These are phyloP conservation scores for Plusia festucae DNA, from an alignment of 2,888 invertebrate species.

Conservation along the genomic window DNA sequence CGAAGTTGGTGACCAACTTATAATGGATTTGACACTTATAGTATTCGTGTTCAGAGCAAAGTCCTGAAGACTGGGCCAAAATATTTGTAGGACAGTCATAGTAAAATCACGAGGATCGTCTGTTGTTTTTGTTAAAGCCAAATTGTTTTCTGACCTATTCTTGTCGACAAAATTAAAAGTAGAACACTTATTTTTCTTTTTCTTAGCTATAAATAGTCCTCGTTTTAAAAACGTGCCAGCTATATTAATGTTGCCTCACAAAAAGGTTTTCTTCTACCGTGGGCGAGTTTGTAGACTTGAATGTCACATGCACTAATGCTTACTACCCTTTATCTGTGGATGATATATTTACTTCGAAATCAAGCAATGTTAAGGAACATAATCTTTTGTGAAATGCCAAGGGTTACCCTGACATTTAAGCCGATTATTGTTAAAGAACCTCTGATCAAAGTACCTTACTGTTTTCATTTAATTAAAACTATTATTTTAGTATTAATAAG, in stretches of 20 bases:
- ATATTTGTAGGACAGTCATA: slow-evolving; percentile 32
- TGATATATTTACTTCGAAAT: neutral
- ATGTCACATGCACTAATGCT: neutral
- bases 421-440: too few species aligned
- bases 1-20: slow-evolving; percentile 6
- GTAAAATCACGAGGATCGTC: slow-evolving; percentile 40
- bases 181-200: neutral
- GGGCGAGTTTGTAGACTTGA: slow-evolving; percentile 4
- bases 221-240: neutral
- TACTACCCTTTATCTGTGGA: neutral
- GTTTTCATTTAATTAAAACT: too few species aligned
- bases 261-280: neutral
- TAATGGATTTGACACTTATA: slow-evolving; percentile 15
- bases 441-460: too few species aligned
- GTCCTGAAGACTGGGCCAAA: slow-evolving; percentile 29
- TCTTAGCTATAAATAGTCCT: neutral
- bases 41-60: slow-evolving; percentile 28
- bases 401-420: too few species aligned
- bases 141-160: slow-evolving; percentile 14
- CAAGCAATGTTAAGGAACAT: too few species aligned
- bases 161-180: slow-evolving; percentile 4
- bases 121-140: slow-evolving; percentile 30
- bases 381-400: too few species aligned
- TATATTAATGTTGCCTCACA: neutral
- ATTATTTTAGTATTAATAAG: too few species aligned